Percentiles rank a stretch among this genome's conserved stretches.
Conservation (phyloP, 2,113 vertebrate species). For the Sitta europaea region DNA sequence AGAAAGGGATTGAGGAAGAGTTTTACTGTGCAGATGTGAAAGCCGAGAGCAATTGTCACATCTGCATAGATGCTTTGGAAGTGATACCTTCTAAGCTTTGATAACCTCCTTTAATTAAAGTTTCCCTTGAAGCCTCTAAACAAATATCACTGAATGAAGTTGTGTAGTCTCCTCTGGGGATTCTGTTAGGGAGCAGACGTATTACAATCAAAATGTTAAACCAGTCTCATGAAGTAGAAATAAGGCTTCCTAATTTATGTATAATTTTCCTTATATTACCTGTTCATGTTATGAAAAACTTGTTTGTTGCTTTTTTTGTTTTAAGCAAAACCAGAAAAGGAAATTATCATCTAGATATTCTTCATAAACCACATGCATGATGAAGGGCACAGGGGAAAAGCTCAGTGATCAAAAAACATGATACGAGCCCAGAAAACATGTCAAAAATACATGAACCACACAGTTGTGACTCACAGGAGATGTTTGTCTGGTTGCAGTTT, state of each 20-base stretch:
- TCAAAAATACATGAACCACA: background rate
- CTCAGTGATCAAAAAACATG: background rate
- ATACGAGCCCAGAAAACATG: rapidly evolving
- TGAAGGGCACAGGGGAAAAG: background rate
- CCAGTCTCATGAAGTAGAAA: background rate
- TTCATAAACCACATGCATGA: background rate
- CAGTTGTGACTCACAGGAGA: background rate
- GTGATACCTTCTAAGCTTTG: background rate
- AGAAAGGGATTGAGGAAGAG: background rate
- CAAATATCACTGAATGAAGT: background rate
- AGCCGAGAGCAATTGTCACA: background rate
- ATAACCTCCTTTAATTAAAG: background rate
- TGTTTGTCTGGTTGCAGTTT: background rate
- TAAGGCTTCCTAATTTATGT: background rate
- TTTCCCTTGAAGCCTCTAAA: background rate
- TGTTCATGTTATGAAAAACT: background rate
- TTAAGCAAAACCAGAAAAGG: background rate
- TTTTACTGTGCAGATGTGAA: background rate
- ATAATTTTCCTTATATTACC: background rate
- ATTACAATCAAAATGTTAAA: background rate
- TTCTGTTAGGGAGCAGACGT: background rate
- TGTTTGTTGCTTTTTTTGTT: background rate
- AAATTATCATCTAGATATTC: background rate
- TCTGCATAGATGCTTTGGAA: background rate
- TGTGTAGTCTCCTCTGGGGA: background rate